Evolutionary conservation across 1,140 invertebrate species (phyloP), one percentile per base, ranked within the genome.

Genomic region (Penaeus chinensis): DNA sequence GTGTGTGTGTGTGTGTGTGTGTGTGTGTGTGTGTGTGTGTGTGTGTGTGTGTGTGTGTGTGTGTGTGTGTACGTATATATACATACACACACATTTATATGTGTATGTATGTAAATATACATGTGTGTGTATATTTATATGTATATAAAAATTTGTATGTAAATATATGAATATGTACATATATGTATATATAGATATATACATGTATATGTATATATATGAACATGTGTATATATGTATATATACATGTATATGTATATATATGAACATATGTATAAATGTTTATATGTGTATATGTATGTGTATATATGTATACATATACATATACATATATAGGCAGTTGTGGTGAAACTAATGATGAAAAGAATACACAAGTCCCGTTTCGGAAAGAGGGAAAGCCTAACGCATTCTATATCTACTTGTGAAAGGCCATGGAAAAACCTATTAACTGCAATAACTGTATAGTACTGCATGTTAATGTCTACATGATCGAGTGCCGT

Each of bases 291-390:
- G 13, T 69, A 69, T 69, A 69, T 69, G 2, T 69, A 13, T 69
- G 13, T 69, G 13, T 69, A 69, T 69, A 69, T 69, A 69, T 69
- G 19, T 69, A 69, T 69, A 69, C 2, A 69, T 69, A 69, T 69
- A 69, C 4, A 24, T 24, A 5, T 69, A 69, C 5, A 69, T 20
- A 69, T 4, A 18, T 8, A 69, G 65, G 27, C 22, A 69, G 65
- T n/a, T 20, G 27, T 20, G 27, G 65, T n/a, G 65, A 69, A 24
- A 69, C 22, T n/a, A 24, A 69, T n/a, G 65, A 69, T 20, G 27
- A 24, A 69, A 24, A 69, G 65, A 69, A 24, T n/a, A 18, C 3
- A 69, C 5, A 69, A 24, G 5, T n/a, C n/a, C n/a, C n/a, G n/a
- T n/a, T n/a, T n/a, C n/a, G n/a, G n/a, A n/a, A n/a, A n/a, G n/a